Percentiles rank a stretch among this genome's conserved stretches.
Evolutionary conservation across 2,797 vertebrate species (phyloP).

Genomic region (Poecilia wingei): DNA sequence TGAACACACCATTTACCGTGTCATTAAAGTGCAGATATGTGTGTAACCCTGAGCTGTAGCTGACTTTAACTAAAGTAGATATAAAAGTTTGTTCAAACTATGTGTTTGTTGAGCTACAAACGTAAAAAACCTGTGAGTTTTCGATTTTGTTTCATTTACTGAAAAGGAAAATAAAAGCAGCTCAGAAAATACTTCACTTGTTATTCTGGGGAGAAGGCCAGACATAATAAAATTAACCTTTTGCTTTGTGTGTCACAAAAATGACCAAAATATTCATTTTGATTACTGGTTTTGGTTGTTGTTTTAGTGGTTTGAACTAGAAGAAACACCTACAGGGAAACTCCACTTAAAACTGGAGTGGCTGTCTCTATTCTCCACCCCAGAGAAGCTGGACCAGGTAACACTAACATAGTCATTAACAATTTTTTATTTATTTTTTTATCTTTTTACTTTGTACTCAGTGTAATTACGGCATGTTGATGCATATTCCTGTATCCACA

Average conservation of each 20-base stretch:
- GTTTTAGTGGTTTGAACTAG: conserved; percentile 93
- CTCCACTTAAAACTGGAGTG: conserved; percentile 96
- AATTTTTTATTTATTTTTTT: neutral
- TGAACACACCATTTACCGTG: neutral
- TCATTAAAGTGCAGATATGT: neutral
- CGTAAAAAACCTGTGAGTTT: neutral
- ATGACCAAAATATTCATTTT: neutral
- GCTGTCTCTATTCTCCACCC: conserved; percentile 88
- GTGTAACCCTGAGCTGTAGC: neutral
- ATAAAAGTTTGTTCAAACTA: neutral
- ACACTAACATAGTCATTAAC: neutral
- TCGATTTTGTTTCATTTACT: neutral
- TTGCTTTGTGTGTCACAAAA: neutral
- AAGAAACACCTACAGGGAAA: conserved; percentile 91
- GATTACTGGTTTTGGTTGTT: neutral
- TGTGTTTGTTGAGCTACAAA: neutral
- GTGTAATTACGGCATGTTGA: neutral
- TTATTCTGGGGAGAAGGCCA: neutral
- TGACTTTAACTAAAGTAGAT: neutral
- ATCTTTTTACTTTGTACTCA: neutral
- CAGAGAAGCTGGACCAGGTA: conserved; percentile 91
- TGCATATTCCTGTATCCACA: conserved; percentile 52
- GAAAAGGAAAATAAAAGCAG: neutral
- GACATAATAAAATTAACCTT: neutral
- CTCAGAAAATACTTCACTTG: neutral